Conservation (phyloP, 2,797 vertebrate genomes). For the Diplodus sargus region DNA sequence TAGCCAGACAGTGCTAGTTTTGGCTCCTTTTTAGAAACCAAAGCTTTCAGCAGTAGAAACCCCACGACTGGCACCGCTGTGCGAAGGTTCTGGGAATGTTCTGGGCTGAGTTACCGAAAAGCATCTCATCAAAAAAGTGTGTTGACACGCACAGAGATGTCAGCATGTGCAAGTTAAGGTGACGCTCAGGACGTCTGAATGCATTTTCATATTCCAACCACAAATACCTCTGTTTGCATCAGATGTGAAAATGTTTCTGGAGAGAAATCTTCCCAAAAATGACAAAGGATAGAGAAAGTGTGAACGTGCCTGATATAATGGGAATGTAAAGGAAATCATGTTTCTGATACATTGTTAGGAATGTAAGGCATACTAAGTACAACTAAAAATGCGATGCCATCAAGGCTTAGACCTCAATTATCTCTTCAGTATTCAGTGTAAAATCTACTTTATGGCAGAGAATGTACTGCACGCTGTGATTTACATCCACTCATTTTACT, state of each 20-base stretch:
- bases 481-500: not conserved
- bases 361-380: not conserved
- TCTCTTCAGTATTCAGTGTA: not conserved
- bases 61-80: constrained; percentile 69
- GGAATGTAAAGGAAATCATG: constrained; percentile 31
- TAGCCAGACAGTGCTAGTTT: constrained; percentile 64
- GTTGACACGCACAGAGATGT: constrained; percentile 35
- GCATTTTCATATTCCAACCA: constrained; percentile 37
- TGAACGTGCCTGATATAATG: not conserved
- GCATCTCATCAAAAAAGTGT: constrained; percentile 40
- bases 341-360: not conserved
- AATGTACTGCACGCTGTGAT: constrained; percentile 32
- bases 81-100: constrained; percentile 72
- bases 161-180: constrained; percentile 21
- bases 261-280: constrained; percentile 1
- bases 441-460: constrained; percentile 2
- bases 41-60: constrained; percentile 66
- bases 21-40: constrained; percentile 66
- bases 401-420: not conserved
- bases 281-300: not conserved
- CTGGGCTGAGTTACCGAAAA: constrained; percentile 51
- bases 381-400: constrained; percentile 21
- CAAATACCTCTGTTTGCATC: constrained; percentile 8
- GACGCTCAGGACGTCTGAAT: constrained; percentile 25
- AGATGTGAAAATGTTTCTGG: not conserved